phyloP scores from a whole-genome alignment of 2,797 vertebrate genomes.

The Labroides dimidiatus region DNA sequence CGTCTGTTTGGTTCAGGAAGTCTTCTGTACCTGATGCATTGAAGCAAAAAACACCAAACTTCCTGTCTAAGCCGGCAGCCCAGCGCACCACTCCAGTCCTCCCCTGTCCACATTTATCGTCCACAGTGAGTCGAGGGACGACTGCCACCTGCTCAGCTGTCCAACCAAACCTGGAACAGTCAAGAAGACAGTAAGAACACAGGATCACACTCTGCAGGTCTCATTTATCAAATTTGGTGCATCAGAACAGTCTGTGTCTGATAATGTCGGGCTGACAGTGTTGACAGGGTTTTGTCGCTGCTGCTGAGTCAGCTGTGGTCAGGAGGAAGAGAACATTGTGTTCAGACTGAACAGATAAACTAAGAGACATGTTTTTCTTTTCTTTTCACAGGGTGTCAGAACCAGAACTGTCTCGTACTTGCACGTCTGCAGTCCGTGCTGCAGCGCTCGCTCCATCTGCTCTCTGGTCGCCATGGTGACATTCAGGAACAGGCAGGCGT shows the following conservation, averaged over 20 bases:
- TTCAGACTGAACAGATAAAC: neutral
- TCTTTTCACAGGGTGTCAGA: too few species aligned
- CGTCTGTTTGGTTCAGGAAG: too few species aligned
- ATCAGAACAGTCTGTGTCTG: too few species aligned
- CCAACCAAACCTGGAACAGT: slow-evolving; percentile 80
- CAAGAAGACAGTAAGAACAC: neutral
- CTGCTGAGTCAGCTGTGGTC: neutral
- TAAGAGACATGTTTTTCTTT: too few species aligned
- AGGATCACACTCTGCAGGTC: too few species aligned
- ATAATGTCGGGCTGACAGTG: too few species aligned
- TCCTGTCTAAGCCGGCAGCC: fast-evolving
- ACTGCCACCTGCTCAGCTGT: slow-evolving; percentile 66
- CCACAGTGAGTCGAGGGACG: slow-evolving; percentile 65
- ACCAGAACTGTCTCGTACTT: slow-evolving; percentile 66
- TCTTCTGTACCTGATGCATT: slow-evolving; percentile 71
- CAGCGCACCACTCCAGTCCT: slow-evolving; percentile 67
- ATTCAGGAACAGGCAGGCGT: slow-evolving; percentile 67
- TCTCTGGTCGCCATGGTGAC: slow-evolving; percentile 72
- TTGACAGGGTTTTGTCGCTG: too few species aligned
- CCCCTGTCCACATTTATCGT: slow-evolving; percentile 62
- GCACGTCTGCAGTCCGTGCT: slow-evolving; percentile 79
- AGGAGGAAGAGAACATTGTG: neutral
- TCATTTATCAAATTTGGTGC: too few species aligned
- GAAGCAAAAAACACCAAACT: slow-evolving; percentile 81
- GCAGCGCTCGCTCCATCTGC: slow-evolving; percentile 70